These are phyloP conservation scores for Leptinotarsa rubiginosa DNA, from an alignment of 2,888 invertebrate genomes.

Conservation along the genomic window DNA sequence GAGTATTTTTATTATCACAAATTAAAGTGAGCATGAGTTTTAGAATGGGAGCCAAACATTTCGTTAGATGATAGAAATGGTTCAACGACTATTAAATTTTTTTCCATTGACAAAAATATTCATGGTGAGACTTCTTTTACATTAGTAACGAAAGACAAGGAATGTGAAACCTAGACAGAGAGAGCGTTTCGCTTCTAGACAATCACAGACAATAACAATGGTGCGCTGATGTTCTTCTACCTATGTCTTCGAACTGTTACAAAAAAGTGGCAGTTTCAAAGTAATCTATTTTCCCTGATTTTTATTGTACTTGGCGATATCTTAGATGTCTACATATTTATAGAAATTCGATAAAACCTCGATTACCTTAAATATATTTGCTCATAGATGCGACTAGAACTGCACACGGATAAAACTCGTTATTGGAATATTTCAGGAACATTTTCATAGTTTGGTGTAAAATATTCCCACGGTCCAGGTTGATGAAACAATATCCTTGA, in stretches of 20 bases:
- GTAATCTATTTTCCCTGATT: conserved; percentile 51
- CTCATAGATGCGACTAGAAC: conserved; percentile 10
- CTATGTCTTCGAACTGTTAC: conserved; percentile 25
- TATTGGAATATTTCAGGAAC: conserved; percentile 16
- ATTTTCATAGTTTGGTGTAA: conserved; percentile 6
- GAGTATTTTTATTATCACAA: conserved; percentile 39
- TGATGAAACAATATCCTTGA: conserved; percentile 3
- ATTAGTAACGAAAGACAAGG: conserved; percentile 41
- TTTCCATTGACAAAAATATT: too few relatives aligned
- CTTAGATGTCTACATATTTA: background rate
- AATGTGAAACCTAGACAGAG: conserved; percentile 55
- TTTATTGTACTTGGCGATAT: conserved; percentile 50
- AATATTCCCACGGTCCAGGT: conserved; percentile 11
- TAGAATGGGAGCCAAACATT: background rate
- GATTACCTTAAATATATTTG: conserved; percentile 12
- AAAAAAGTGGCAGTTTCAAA: conserved; percentile 48
- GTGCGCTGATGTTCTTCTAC: conserved; percentile 50
- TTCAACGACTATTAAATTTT: background rate
- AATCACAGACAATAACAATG: conserved; percentile 59
- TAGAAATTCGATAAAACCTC: conserved; percentile 20
- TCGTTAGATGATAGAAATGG: background rate
- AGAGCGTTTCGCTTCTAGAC: conserved; percentile 54
- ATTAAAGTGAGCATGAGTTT: conserved; percentile 3
- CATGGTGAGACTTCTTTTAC: background rate
- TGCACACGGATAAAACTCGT: conserved; percentile 6